Conservation (phyloP, 2,888 invertebrate genomes). For the Mythimna vitellina region DNA sequence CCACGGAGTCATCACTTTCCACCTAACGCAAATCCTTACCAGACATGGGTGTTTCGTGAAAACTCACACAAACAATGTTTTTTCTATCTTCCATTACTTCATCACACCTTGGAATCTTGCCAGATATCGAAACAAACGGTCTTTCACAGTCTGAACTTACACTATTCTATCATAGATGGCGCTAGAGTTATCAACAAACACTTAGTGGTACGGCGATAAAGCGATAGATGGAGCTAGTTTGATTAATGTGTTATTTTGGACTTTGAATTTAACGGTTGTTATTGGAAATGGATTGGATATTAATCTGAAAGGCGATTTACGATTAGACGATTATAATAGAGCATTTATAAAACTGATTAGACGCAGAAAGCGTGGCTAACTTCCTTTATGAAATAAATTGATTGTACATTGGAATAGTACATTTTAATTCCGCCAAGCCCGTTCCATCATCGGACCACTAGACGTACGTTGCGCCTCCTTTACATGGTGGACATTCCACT, state of each 20-base stretch:
- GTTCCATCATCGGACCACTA: too few species aligned
- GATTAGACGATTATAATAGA: not conserved
- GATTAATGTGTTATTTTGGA: too few species aligned
- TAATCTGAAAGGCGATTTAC: not conserved
- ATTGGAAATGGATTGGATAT: not conserved
- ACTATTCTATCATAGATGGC: not conserved
- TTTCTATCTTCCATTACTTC: not conserved
- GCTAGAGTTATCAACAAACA: not conserved
- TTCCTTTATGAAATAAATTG: not conserved
- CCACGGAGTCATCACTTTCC: too few species aligned
- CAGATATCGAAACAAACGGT: not conserved
- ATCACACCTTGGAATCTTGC: not conserved
- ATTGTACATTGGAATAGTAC: too few species aligned
- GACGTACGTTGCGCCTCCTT: too few species aligned
- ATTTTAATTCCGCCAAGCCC: too few species aligned
- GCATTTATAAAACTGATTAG: not conserved
- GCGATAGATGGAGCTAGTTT: constrained; percentile 22
- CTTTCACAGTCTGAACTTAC: not conserved
- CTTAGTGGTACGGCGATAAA: not conserved
- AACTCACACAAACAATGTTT: not conserved
- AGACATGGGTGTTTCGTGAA: too few species aligned
- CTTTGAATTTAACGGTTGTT: not conserved
- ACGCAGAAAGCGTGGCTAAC: not conserved
- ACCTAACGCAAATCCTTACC: too few species aligned
- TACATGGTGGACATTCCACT: too few species aligned